Conservation (phyloP, 2,797 vertebrate genomes). For the Microhierax caerulescens region DNA sequence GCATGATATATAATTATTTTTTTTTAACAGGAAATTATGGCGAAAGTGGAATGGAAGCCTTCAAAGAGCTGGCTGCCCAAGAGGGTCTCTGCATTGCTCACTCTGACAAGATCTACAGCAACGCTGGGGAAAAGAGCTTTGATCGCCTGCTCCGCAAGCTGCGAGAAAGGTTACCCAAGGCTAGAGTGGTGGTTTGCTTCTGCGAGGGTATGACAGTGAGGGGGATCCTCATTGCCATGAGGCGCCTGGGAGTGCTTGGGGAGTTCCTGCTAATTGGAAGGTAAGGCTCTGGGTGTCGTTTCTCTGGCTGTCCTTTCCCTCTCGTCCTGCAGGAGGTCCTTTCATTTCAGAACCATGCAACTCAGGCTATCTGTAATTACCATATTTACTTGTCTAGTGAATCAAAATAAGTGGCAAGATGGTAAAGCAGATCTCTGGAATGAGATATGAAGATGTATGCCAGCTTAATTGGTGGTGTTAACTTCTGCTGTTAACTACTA, state of each 20-base stretch:
- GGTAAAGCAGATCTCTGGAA: background rate
- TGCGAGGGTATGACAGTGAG: slow-evolving; percentile 98
- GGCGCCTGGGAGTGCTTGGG: slow-evolving; percentile 87
- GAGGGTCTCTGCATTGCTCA: slow-evolving; percentile 97
- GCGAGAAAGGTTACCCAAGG: slow-evolving; percentile 92
- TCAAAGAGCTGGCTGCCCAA: slow-evolving; percentile 94
- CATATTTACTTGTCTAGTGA: background rate
- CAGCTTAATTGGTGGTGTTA: background rate
- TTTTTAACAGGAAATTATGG: slow-evolving; percentile 90
- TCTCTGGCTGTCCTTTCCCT: background rate
- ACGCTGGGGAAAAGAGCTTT: slow-evolving; percentile 94
- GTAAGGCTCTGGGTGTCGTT: slow-evolving; percentile 68
- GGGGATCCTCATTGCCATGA: slow-evolving; percentile 94
- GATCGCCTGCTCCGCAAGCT: slow-evolving; percentile 94
- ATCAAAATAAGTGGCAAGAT: background rate
- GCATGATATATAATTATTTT: background rate
- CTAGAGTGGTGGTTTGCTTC: slow-evolving; percentile 96
- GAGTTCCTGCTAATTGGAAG: slow-evolving; percentile 95
- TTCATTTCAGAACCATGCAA: background rate
- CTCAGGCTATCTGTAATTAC: background rate
- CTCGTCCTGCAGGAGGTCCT: fast-evolving
- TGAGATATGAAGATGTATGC: background rate
- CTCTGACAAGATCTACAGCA: slow-evolving; percentile 99
- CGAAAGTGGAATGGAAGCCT: slow-evolving; percentile 98
- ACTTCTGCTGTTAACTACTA: background rate